Evolutionary conservation across 2,888 invertebrate species (phyloP), one percentile per base, ranked within the genome.

Genomic region (Podabrus alpinus): DNA sequence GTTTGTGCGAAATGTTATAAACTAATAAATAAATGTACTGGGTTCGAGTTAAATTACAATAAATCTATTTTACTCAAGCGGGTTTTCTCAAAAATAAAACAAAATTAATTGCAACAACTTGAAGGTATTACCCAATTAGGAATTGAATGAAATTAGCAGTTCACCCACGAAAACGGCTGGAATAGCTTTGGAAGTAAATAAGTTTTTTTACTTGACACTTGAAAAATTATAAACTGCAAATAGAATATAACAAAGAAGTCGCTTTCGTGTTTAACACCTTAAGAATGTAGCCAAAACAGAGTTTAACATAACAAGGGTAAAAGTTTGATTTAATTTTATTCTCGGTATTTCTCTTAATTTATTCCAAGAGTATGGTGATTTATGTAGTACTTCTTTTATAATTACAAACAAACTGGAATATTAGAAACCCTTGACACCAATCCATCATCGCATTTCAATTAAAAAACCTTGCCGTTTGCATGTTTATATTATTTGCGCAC

Each of bases 1-100:
- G 70, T 72, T 72, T 76, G 67, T 73, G 69, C 75, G 29, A 17
- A 73, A 71, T 59, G n/a, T 64, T 11, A 69, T 60, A 72, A 72
- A 66, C 29, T 71, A 71, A 74, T 74, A 29, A 74, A 71, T 74
- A 74, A n/a, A 15, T 60, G 60, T 16, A 10, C 5, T 16, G 13
- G 59, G 15, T 60, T 13, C 17, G 19, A 17, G 62, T 17, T 62
- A 19, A 62, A 19, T 15, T n/a, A 45, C 45, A 45, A 45, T 45
- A 45, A 45, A 45, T 45, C 45, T n/a, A 45, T 45, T 45, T 29
- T n/a, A n/a, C n/a, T 45, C 45, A n/a, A n/a, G 45, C 45, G n/a
- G n/a, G 45, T 45, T 45, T 45, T 45, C 45, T 45, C 45, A 45
- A 45, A 45, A 45, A 45, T 45, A 45, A 45, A 45, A 45, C 45